Evolutionary conservation across 2,888 invertebrate genomes (phyloP).

Genomic region (Charanyca ferruginea): DNA sequence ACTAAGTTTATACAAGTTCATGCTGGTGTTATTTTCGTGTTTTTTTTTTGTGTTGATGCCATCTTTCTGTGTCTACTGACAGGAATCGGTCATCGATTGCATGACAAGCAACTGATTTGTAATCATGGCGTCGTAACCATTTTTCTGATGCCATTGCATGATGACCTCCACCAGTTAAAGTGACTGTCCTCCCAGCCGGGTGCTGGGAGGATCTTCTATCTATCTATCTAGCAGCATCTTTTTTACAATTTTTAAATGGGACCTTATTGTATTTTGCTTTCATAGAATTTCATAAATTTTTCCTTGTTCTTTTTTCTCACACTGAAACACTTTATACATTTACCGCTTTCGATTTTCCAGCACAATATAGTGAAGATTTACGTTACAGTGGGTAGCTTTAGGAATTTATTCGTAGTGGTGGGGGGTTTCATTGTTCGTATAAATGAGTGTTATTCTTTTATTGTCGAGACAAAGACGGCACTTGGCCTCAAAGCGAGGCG

Average conservation of each 20-base stretch:
- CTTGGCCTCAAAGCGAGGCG: slow-evolving; percentile 86
- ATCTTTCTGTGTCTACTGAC: neutral
- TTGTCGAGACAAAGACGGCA: slow-evolving; percentile 88
- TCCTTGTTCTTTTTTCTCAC: slow-evolving; percentile 18
- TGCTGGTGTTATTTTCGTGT: too few relatives aligned
- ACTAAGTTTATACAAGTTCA: too few relatives aligned
- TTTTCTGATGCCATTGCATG: neutral
- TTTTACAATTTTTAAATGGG: slow-evolving; percentile 3
- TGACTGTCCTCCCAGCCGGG: neutral
- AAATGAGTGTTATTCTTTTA: slow-evolving; percentile 90
- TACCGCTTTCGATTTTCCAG: slow-evolving; percentile 59
- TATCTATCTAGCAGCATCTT: neutral
- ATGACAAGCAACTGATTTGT: neutral
- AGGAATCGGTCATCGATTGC: neutral
- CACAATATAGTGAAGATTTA: slow-evolving; percentile 65
- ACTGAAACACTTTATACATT: slow-evolving; percentile 47
- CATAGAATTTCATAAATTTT: slow-evolving; percentile 11
- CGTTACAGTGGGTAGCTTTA: slow-evolving; percentile 63
- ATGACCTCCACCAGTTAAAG: neutral
- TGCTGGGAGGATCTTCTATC: too few relatives aligned
- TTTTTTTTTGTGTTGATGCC: too few relatives aligned
- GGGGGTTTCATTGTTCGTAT: slow-evolving; percentile 82
- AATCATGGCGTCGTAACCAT: neutral
- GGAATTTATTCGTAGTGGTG: slow-evolving; percentile 64
- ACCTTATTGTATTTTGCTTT: slow-evolving; percentile 3